Evolutionary conservation across 2,113 vertebrate species (phyloP).

Genomic region (Ceyx melanurus): DNA sequence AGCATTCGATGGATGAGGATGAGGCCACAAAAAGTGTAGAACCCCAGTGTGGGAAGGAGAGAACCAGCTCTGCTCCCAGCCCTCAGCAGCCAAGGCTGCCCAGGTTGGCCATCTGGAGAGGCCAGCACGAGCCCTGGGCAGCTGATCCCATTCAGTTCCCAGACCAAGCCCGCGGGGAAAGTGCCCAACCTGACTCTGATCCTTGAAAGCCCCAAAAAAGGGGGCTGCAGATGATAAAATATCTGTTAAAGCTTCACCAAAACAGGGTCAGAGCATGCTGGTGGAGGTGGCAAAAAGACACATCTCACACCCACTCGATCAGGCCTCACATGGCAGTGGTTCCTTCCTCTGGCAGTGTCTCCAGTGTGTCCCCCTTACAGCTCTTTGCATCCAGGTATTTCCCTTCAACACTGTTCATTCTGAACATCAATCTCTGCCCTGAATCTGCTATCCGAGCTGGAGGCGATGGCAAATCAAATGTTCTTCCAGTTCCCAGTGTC

Average conservation of each 20-base stretch:
- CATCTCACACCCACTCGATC: background rate
- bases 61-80: background rate
- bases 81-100: background rate
- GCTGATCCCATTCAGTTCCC: background rate
- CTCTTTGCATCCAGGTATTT: background rate
- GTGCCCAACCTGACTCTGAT: background rate
- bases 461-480: conserved; percentile 32
- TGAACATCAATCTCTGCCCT: background rate
- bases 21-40: background rate
- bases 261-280: background rate
- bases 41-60: background rate
- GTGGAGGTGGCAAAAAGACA: background rate
- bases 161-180: background rate
- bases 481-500: conserved; percentile 23
- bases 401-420: background rate
- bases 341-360: background rate
- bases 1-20: background rate
- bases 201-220: background rate
- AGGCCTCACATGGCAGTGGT: background rate
- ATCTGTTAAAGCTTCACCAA: background rate
- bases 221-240: background rate
- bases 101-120: background rate
- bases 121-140: fast-evolving
- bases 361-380: background rate
- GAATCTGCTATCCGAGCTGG: background rate